Base-by-base conservation (phyloP, 2,888 invertebrate species). In the Horisme vitalbata region DNA sequence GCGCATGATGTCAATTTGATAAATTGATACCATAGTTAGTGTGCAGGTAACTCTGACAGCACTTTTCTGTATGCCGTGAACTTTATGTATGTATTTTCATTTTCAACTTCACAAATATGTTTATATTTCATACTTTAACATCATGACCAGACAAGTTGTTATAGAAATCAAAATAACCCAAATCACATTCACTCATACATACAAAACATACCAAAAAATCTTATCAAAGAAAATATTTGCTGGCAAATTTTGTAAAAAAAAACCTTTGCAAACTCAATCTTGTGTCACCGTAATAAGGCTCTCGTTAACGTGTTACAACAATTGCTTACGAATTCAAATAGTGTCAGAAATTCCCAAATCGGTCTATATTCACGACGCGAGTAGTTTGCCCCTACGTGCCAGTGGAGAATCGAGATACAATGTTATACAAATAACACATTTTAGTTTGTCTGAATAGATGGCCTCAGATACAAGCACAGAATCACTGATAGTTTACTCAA, bases 331-430 rank as follows among this genome's bases (percentile, higher is more conserved):
- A 26, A 45, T 46, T 41, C 35, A 41, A 46, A 41, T 36, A 41
- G 41, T 39, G 37, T 37, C 21, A 37, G 44, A 32, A 32, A 32
- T 33, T 37, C 14, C 28, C 18, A 47, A 47, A 47, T 47, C 32
- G 36, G 28, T 37, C n/a, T 11, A 30, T 39, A 41, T 47, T 47
- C 41, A 23, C 23, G 36, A 32, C 46, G 18, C 36, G 27, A 32
- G 23, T 27, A 41, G 47, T 41, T 41, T 47, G 36, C 36, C 20
- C 13, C 33, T 32, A 47, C 47, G 47, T 47, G 41, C 26, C 36
- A 32, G 24, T 18, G 39, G 15, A 9, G 27, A n/a, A n/a, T n/a
- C n/a, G 5, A 18, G 36, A 33, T 28, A 41, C 23, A 41, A 41
- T 27, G 21, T 31, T 9, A 32, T 41, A 47, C 36, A 41, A 36